Evolutionary conservation across 2,113 vertebrate genomes (phyloP).

Genomic region (Syrrhaptes paradoxus): DNA sequence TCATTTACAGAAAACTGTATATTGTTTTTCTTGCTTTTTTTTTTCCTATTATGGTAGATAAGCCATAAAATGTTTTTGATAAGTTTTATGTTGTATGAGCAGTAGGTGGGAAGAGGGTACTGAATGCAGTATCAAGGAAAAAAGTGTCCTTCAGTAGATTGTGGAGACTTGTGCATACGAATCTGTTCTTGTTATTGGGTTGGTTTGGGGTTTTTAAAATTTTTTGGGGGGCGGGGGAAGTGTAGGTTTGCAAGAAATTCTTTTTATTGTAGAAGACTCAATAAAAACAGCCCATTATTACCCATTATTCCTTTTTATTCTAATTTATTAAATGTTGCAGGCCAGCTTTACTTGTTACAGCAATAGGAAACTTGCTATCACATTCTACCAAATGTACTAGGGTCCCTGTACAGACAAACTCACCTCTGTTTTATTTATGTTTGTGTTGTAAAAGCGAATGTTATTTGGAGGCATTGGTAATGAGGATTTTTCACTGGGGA

Average conservation of each 20-base stretch:
- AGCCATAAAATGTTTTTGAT: not conserved
- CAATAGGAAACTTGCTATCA: not conserved
- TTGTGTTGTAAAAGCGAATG: not conserved
- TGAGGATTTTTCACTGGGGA: not conserved
- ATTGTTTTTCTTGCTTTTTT: not conserved
- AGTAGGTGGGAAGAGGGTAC: not conserved
- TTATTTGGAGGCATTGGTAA: not conserved
- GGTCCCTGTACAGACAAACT: not conserved
- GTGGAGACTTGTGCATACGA: not conserved
- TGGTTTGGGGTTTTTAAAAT: too few species aligned
- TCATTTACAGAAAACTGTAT: not conserved
- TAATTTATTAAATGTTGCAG: not conserved
- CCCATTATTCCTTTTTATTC: not conserved
- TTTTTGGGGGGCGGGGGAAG: accelerated
- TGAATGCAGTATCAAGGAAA: not conserved
- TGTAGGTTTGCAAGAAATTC: not conserved
- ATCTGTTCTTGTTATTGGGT: not conserved
- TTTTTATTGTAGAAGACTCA: not conserved
- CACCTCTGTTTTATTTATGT: not conserved
- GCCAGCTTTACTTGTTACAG: not conserved
- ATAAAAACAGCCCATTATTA: not conserved
- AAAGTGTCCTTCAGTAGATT: not conserved
- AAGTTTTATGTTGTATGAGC: not conserved
- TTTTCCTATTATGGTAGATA: not conserved
- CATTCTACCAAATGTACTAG: not conserved